Evolutionary conservation across 2,113 vertebrate genomes (phyloP).

Genomic region (Caracal caracal): DNA sequence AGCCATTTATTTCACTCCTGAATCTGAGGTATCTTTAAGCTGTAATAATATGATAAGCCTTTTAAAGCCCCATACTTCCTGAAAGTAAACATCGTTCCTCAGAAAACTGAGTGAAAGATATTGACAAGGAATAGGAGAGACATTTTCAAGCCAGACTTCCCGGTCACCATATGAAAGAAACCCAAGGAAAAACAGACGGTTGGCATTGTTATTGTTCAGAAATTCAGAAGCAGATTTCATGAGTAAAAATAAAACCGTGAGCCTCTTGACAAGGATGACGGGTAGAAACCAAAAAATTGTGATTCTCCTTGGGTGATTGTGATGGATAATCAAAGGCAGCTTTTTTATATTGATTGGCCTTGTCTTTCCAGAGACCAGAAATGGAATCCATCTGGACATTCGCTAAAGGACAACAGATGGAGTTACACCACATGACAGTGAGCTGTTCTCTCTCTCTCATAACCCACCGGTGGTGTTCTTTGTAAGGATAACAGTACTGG

Average conservation of each 20-base stretch:
- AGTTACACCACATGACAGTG: not conserved
- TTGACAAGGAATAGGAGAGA: slow-evolving; percentile 25
- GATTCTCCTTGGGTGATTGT: slow-evolving; percentile 61
- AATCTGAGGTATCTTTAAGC: not conserved
- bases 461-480: slow-evolving; percentile 29
- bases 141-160: slow-evolving; percentile 41
- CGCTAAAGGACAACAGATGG: slow-evolving; percentile 37
- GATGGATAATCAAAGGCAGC: slow-evolving; percentile 2
- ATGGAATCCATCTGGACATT: slow-evolving; percentile 66
- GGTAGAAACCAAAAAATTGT: slow-evolving; percentile 58
- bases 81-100: not conserved
- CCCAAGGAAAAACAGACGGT: not conserved
- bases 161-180: slow-evolving; percentile 29
- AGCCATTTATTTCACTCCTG: slow-evolving; percentile 31
- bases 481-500: slow-evolving; percentile 13
- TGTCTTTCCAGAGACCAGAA: slow-evolving; percentile 39
- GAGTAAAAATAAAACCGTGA: slow-evolving; percentile 46
- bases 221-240: slow-evolving; percentile 45
- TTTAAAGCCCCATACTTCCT: slow-evolving; percentile 8
- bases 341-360: not conserved
- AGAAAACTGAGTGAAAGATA: not conserved
- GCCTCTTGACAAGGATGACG: slow-evolving; percentile 33
- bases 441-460: fast-evolving
- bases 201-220: slow-evolving; percentile 40
- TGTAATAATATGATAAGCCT: not conserved